These are phyloP conservation scores for Ctenopoma multispine DNA, from an alignment of 2,797 vertebrate species.

Conservation along the genomic window DNA sequence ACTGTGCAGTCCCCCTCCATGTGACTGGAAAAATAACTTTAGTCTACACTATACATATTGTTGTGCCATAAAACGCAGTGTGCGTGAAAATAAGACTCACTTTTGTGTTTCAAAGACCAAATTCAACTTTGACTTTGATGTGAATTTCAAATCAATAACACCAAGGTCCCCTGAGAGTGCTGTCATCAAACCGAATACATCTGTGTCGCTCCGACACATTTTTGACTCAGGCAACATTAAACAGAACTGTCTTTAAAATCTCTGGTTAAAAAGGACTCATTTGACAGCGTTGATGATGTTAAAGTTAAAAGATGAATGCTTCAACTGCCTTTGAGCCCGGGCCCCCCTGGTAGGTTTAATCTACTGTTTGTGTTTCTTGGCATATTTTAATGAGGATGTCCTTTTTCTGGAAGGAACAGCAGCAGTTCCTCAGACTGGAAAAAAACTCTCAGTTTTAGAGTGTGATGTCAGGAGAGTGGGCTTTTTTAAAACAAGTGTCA, in stretches of 20 bases:
- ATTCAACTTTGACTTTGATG: constrained; percentile 76
- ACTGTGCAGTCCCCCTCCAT: constrained; percentile 1
- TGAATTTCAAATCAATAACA: constrained; percentile 85
- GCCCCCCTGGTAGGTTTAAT: constrained; percentile 73
- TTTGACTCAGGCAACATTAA: constrained; percentile 77
- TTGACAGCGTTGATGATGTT: constrained; percentile 84
- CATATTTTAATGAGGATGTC: constrained; percentile 75
- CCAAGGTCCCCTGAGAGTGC: constrained; percentile 69
- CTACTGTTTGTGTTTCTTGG: constrained; percentile 74
- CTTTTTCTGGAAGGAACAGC: constrained; percentile 50
- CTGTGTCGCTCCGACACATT: constrained; percentile 67
- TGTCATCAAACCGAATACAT: constrained; percentile 85
- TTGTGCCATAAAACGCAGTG: constrained; percentile 58
- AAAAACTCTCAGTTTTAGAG: constrained; percentile 20
- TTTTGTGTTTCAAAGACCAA: constrained; percentile 68
- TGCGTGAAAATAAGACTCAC: constrained; percentile 61
- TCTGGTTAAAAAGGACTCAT: constrained; percentile 70
- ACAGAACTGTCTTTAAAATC: constrained; percentile 69
- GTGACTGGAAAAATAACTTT: constrained; percentile 11
- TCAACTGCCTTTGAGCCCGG: constrained; percentile 75
- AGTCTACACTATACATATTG: constrained; percentile 58
- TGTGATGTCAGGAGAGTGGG: constrained; percentile 1
- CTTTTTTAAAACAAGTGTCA: constrained; percentile 27
- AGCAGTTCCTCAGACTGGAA: constrained; percentile 16
- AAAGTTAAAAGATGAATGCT: constrained; percentile 80